phyloP scores from a whole-genome alignment of 30 jellyfish, hydroid and myxozoan genomes.

The Hydractinia symbiolongicarpus region DNA sequence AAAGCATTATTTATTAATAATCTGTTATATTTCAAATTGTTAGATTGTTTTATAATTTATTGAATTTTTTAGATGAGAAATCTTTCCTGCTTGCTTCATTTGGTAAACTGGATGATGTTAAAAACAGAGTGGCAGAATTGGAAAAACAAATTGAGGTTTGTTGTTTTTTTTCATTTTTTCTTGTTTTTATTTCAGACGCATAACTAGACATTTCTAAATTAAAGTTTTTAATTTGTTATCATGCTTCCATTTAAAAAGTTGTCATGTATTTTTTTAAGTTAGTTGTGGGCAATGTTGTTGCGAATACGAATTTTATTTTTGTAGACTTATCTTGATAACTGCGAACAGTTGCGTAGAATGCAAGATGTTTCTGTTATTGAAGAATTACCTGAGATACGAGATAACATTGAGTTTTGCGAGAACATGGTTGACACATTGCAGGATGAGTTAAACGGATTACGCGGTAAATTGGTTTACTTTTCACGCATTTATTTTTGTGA shows the following conservation, averaged over 20 bases:
- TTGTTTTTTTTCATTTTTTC: neutral
- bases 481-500: no score
- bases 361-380: slow-evolving; percentile 60
- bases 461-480: slow-evolving; percentile 30
- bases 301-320: neutral
- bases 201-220: no score
- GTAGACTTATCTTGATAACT: slow-evolving; percentile 53
- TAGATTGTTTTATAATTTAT: neutral
- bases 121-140: slow-evolving; percentile 32
- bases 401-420: slow-evolving; percentile 73
- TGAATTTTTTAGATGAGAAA: slow-evolving; percentile 43
- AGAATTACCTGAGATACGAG: slow-evolving; percentile 79
- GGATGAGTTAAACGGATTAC: slow-evolving; percentile 64
- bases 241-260: no score
- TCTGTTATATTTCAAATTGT: neutral
- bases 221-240: no score
- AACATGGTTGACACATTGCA: slow-evolving; percentile 74
- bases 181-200: no score
- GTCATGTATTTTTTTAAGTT: no score
- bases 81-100: slow-evolving; percentile 45
- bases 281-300: no score
- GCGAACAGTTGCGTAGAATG: slow-evolving; percentile 64
- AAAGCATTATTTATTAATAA: neutral
- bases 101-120: slow-evolving; percentile 52
- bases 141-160: slow-evolving; percentile 46